phyloP scores from a whole-genome alignment of 2,888 invertebrate species.

The Liopterus haemorrhoidalis region DNA sequence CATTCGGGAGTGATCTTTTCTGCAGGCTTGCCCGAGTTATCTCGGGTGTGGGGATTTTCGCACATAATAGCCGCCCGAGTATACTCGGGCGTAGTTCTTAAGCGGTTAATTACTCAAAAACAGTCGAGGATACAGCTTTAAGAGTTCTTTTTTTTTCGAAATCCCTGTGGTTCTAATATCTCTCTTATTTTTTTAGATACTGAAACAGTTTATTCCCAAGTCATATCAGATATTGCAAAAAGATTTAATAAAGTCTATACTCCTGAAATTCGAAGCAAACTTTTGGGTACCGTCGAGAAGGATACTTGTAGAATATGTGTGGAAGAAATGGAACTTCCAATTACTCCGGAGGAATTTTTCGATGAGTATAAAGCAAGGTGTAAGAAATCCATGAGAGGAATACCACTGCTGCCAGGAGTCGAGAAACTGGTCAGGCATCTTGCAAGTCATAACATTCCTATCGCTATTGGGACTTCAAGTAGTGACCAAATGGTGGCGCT shows the following conservation, averaged over 20 bases:
- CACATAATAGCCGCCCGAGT: too few relatives aligned
- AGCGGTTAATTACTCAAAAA: too few relatives aligned
- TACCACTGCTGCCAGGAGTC: conserved; percentile 64
- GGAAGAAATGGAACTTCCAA: conserved; percentile 53
- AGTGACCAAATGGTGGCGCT: conserved; percentile 61
- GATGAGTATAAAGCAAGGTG: conserved; percentile 47
- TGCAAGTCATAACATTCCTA: conserved; percentile 61
- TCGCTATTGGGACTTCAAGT: conserved; percentile 77
- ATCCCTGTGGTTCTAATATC: conserved; percentile 4
- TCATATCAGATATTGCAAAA: conserved; percentile 62
- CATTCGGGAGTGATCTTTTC: too few relatives aligned
- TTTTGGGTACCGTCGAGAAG: conserved; percentile 49
- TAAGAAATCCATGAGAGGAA: conserved; percentile 49
- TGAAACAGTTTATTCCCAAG: conserved; percentile 71
- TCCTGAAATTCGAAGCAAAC: conserved; percentile 56
- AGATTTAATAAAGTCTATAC: conserved; percentile 73
- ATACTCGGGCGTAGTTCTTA: too few relatives aligned
- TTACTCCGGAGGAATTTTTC: conserved; percentile 56
- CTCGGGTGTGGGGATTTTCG: too few relatives aligned
- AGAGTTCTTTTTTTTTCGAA: conserved; percentile 11
- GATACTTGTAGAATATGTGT: conserved; percentile 52
- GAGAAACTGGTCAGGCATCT: conserved; percentile 68
- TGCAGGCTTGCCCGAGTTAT: too few relatives aligned
- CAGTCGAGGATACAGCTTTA: too few relatives aligned
- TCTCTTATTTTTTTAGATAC: conserved; percentile 58